Evolutionary conservation across 1,140 invertebrate genomes (phyloP), one percentile per base, ranked within the genome.

Genomic region (Calephelis virginiensis): DNA sequence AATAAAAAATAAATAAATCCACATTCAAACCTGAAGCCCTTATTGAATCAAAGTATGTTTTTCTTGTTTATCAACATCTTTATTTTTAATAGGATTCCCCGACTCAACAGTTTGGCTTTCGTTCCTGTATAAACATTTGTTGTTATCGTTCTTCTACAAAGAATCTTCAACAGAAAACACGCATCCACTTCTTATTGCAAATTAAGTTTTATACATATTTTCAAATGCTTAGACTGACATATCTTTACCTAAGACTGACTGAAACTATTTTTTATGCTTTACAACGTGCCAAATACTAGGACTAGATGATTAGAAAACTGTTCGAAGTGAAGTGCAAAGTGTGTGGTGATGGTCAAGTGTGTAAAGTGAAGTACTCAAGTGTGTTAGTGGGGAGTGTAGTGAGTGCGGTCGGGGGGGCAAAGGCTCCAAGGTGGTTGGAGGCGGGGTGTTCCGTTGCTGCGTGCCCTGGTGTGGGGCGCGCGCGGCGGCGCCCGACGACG

Each of bases 371-470:
- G 66, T 48, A 69, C 61, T 66, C 72, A 72, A 72, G 71, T 80
- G 73, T 69, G 64, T 66, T 70, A 70, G 70, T 71, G 61, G 64
- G 56, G 37, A 64, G 69, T 74, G 68, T 64, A 56, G 45, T 69
- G 70, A 76, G 73, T 70, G 70, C 67, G 77, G 81, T 66, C 66
- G 69, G 72, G 78, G 75, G 76, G 77, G 71, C 69, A 72, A 85
- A 81, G 84, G 80, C 91, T 73, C 77, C 91, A 92, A 88, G 84
- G 90, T 92, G 91, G 91, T 92, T 74, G 91, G 91, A 85, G 92
- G 92, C 81, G 93, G 92, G 92, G 91, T 93, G 91, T 93, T 93
- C 92, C 93, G 93, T 91, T 93, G 93, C 91, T 93, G 93, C 91
- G 91, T 93, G 92, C 93, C 93, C 92, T 93, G 92, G 92, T 93